Conservation (phyloP, 2,113 vertebrate genomes). For the Pagrus major region DNA sequence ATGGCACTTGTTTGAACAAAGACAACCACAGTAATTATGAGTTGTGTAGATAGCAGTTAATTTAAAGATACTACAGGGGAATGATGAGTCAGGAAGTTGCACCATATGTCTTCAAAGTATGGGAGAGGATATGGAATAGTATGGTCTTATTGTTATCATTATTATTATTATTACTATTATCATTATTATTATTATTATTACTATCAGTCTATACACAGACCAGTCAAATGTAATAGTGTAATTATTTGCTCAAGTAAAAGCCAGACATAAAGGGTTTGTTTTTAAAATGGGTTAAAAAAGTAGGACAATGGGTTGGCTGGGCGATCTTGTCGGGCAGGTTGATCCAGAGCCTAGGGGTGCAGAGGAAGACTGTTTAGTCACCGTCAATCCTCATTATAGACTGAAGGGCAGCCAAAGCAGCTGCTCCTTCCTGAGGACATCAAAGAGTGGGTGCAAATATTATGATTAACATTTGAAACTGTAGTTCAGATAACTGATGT, state of each 20-base stretch:
- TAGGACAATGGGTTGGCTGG: constrained; percentile 18
- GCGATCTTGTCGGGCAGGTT: constrained; percentile 24
- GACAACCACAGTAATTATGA: neutral
- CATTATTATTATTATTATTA: neutral
- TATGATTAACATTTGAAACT: neutral
- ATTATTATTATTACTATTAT: too few species aligned
- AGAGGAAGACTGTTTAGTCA: constrained; percentile 7
- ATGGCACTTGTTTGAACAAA: neutral
- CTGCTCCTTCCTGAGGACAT: neutral
- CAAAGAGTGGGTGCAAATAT: neutral
- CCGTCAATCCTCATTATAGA: neutral
- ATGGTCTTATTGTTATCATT: neutral
- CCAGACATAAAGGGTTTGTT: constrained; percentile 1
- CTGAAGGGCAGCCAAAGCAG: constrained; percentile 3
- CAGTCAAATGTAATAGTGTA: neutral
- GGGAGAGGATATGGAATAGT: neutral
- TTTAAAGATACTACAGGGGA: neutral
- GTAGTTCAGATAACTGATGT: neutral
- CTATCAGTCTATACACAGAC: too few species aligned
- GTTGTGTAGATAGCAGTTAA: neutral
- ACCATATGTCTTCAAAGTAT: neutral
- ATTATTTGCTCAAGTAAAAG: neutral
- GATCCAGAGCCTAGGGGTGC: constrained; percentile 16
- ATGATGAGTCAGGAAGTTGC: neutral
- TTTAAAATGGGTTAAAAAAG: constrained; percentile 7